These are phyloP conservation scores for Aphrocallistes beatrix DNA, from an alignment of 37 sponge, comb jelly and placozoan genomes.

Conservation along the genomic window DNA sequence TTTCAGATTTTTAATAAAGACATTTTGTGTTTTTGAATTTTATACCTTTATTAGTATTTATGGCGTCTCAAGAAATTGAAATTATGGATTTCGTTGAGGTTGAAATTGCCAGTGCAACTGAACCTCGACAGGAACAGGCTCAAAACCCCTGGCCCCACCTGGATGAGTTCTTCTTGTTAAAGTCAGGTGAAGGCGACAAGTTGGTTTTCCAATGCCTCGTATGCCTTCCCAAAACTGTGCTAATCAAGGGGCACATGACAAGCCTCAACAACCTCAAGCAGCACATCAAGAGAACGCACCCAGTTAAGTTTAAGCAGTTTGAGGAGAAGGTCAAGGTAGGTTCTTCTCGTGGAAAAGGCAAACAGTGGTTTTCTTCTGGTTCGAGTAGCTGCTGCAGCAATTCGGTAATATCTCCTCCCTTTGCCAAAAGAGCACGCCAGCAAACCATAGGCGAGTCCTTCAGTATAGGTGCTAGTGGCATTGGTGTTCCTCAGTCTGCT, in stretches of 20 bases:
- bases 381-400: background rate
- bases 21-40: background rate
- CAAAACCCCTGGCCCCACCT: background rate
- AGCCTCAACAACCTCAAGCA: background rate
- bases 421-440: background rate
- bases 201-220: background rate
- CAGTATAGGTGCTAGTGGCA: background rate
- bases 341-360: background rate
- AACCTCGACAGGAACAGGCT: background rate
- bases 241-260: background rate
- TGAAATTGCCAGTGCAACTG: background rate
- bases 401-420: background rate
- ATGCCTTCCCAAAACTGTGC: background rate
- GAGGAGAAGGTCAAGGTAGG: background rate
- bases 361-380: background rate
- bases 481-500: background rate
- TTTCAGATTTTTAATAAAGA: background rate
- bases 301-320: background rate
- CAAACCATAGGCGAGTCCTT: background rate
- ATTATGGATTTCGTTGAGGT: background rate
- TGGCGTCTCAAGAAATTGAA: background rate
- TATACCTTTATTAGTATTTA: background rate
- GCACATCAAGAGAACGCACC: background rate
- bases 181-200: background rate
- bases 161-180: background rate